Evolutionary conservation across 2,888 invertebrate species (phyloP), one percentile per base, ranked within the genome.

Genomic region (Nemotelus pantherinus): DNA sequence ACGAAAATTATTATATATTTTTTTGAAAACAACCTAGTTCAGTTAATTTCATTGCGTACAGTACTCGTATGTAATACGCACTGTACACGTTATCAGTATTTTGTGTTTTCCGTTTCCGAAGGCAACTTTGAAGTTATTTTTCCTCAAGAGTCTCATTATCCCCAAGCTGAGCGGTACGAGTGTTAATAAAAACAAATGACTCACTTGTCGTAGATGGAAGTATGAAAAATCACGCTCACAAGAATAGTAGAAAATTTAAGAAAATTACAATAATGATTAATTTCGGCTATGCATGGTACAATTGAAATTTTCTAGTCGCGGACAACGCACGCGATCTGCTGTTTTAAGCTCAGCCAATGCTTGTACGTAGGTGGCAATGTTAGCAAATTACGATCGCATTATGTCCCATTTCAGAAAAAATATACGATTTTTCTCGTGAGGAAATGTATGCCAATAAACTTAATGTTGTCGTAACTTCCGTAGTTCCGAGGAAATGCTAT

Each of bases 211-310:
- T 60, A 48, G 63, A 47, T 60, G 63, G 60, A 63, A 74, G 7
- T 25, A 68, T 3, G 45, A 72, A 72, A 70, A 63, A 74, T 74
- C 60, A 58, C 76, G 76, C 70, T 41, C 63, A 45, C 55, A 43
- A 63, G 71, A 68, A 70, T 70, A 75, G 76, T 64, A 57, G 47
- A 63, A 76, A 78, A 76, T 78, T 76, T 70, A 78, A 64, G 78
- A 64, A 78, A 78, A 78, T 78, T 76, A 78, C 76, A 48, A 70
- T 55, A 55, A 71, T 78, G 78, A 78, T 78, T 78, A 76, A 78
- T 78, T 70, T 78, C 64, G 57, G 55, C 64, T 78, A 78, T 78
- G 76, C 78, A 76, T 78, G 78, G 70, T 71, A 76, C 43, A 60
- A 60, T 63, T 41, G 74, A 74, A 60, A 60, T 63, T 48, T 41